phyloP scores from a whole-genome alignment of 2,113 vertebrate species.

The Stigmatopora argus region DNA sequence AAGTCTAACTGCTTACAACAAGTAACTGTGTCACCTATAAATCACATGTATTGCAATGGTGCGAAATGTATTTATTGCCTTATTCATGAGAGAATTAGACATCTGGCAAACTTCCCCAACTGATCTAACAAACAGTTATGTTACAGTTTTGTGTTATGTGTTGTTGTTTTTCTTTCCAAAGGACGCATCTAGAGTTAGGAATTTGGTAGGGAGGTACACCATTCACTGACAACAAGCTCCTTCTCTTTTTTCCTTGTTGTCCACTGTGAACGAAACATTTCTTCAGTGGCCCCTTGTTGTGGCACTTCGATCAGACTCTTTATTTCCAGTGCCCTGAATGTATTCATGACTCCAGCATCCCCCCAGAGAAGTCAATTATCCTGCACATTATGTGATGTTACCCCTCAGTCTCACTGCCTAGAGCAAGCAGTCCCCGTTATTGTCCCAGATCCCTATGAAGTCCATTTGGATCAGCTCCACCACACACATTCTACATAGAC shows the following conservation, averaged over 20 bases:
- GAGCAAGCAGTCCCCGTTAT: conserved; percentile 38
- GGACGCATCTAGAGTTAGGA: neutral
- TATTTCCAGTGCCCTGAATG: conserved; percentile 44
- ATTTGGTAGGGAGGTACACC: conserved; percentile 1
- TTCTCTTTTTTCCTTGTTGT: neutral
- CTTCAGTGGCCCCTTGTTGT: neutral
- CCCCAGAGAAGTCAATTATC: conserved; percentile 51
- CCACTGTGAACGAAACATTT: conserved; percentile 2
- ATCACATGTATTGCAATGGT: no score
- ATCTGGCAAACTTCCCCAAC: neutral
- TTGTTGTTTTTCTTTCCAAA: neutral
- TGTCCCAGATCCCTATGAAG: conserved; percentile 55
- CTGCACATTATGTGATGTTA: conserved; percentile 36
- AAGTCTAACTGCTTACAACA: no score
- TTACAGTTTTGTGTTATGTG: neutral
- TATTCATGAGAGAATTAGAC: neutral
- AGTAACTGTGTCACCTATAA: no score
- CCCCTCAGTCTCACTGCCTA: conserved; percentile 32
- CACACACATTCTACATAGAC: conserved; percentile 26
- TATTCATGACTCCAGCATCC: conserved; percentile 33
- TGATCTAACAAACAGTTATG: neutral
- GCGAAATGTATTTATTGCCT: no score
- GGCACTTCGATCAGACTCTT: conserved; percentile 12
- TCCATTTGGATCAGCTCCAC: conserved; percentile 58
- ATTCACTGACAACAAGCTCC: neutral